phyloP scores from a whole-genome alignment of 2,888 invertebrate species.

The Sminthurides aquaticus region DNA sequence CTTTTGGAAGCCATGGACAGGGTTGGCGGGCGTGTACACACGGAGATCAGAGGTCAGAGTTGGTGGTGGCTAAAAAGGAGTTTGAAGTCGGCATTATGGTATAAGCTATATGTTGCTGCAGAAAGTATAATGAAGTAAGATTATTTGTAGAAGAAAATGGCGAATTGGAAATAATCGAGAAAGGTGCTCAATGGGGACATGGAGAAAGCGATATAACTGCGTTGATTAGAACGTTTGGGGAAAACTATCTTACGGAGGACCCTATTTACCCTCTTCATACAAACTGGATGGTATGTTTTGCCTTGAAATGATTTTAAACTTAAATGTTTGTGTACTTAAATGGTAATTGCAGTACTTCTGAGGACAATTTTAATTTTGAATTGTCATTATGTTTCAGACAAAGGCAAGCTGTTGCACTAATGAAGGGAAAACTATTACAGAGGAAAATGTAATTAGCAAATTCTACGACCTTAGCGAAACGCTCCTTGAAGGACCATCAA shows the following conservation, averaged over 20 bases:
- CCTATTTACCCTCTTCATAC: conserved; percentile 6
- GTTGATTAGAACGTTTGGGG: conserved; percentile 1
- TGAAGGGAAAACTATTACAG: neutral
- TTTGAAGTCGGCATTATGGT: neutral
- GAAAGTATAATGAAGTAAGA: neutral
- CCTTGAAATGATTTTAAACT: too few species aligned
- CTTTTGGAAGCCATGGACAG: conserved; percentile 72
- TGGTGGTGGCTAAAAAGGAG: conserved; percentile 30
- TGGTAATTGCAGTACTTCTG: too few species aligned
- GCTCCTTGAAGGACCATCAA: conserved; percentile 5
- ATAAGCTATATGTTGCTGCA: too few species aligned
- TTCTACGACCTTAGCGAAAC: conserved; percentile 2
- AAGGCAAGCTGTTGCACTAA: conserved; percentile 8
- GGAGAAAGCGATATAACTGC: conserved; percentile 6
- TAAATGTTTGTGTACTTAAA: neutral
- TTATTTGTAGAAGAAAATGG: neutral
- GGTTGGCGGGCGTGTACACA: conserved; percentile 73
- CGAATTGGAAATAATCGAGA: neutral
- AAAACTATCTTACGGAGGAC: conserved; percentile 8
- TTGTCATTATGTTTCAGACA: too few species aligned
- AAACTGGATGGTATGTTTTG: conserved; percentile 9
- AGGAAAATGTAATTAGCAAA: conserved; percentile 7
- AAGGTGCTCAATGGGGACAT: conserved; percentile 22
- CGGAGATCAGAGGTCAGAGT: conserved; percentile 64
- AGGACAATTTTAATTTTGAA: neutral